Conservation (phyloP, 2,888 invertebrate species). For the Trichogramma dendrolimi region DNA sequence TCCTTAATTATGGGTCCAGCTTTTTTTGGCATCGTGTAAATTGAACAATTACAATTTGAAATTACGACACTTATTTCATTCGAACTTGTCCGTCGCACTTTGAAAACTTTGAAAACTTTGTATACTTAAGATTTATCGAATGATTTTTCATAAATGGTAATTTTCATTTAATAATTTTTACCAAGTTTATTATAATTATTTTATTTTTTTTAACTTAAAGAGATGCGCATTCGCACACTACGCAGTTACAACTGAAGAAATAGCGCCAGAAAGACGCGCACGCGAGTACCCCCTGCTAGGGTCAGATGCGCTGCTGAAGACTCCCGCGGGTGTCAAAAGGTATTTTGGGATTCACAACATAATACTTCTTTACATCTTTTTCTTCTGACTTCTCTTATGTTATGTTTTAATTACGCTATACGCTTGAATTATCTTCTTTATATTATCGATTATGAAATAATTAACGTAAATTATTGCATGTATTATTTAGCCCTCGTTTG, state of each 20-base stretch:
- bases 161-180: not conserved
- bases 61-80: too few species aligned
- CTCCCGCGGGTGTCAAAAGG: constrained; percentile 1
- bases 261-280: not conserved
- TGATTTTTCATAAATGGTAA: not conserved
- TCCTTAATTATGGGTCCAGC: constrained; percentile 5
- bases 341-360: too few species aligned
- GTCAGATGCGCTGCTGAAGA: not conserved
- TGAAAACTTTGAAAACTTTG: not conserved
- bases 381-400: too few species aligned
- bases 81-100: not conserved
- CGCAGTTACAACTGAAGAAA: not conserved
- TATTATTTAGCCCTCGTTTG: too few species aligned
- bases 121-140: not conserved
- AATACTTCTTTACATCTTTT: too few species aligned
- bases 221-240: not conserved
- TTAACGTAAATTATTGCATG: too few species aligned
- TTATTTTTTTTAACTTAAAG: not conserved
- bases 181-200: not conserved
- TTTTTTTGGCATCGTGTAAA: constrained; percentile 18
- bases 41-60: too few species aligned
- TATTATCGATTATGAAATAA: too few species aligned
- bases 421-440: too few species aligned
- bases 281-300: constrained; percentile 15
- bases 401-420: too few species aligned